A percentile compares a stretch with the other conserved stretches of the same genome.
Evolutionary conservation across 2,888 invertebrate genomes (phyloP).

Genomic region (Pterostichus niger): DNA sequence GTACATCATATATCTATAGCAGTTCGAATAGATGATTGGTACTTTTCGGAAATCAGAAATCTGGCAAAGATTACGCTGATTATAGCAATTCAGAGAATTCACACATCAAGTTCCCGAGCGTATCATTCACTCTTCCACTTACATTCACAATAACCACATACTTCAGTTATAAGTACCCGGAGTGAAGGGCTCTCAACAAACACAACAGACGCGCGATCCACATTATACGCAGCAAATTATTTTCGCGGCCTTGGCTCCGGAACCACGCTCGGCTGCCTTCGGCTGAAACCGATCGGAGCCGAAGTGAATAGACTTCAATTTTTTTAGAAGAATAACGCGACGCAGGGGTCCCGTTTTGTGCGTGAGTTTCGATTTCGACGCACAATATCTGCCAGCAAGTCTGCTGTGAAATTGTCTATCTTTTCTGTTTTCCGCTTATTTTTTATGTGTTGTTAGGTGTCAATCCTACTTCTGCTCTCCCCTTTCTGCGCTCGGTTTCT

Average conservation of each 20-base stretch:
- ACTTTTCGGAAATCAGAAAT: too few species aligned
- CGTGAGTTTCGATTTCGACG: constrained; percentile 6
- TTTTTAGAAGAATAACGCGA: constrained; percentile 28
- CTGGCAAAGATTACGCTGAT: constrained; percentile 1
- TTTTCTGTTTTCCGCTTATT: constrained; percentile 64
- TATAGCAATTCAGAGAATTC: constrained; percentile 6
- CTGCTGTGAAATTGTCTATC: constrained; percentile 65
- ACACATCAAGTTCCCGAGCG: not conserved
- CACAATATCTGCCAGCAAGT: constrained; percentile 50
- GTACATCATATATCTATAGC: too few species aligned
- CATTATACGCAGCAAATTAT: constrained; percentile 41
- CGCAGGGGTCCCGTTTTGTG: constrained; percentile 5
- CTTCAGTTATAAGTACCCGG: constrained; percentile 9
- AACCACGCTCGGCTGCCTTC: not conserved
- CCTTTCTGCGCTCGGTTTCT: not conserved
- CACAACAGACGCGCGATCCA: not conserved
- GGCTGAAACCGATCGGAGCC: not conserved
- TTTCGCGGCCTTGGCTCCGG: not conserved
- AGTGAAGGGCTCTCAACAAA: constrained; percentile 5
- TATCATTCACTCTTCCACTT: constrained; percentile 4
- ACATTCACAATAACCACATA: constrained; percentile 32
- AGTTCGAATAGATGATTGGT: too few species aligned
- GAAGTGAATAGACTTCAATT: constrained; percentile 16
- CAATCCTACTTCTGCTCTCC: constrained; percentile 16
- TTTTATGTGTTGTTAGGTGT: constrained; percentile 59